These are phyloP conservation scores for Drosophila insularis DNA, from an alignment of 1,140 invertebrate species.

Conservation along the genomic window DNA sequence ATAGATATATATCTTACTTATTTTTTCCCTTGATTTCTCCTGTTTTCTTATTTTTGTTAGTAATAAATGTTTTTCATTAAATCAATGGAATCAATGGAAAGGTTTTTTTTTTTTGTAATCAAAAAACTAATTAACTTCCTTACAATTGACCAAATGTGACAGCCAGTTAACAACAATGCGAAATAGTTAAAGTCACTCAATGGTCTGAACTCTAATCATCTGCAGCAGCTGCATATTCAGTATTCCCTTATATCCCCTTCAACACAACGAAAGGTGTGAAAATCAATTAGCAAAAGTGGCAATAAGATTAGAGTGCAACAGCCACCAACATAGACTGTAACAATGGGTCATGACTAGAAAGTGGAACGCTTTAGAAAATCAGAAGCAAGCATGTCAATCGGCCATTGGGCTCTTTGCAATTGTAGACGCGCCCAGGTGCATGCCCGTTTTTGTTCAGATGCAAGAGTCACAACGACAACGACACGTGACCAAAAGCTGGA, in stretches of 20 bases:
- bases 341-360: neutral
- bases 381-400: neutral
- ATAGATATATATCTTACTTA: neutral
- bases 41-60: neutral
- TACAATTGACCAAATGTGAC: slow-evolving; percentile 44
- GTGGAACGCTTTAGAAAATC: slow-evolving; percentile 4
- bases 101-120: neutral
- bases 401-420: neutral
- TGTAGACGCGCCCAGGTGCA: slow-evolving; percentile 6
- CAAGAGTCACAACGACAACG: slow-evolving; percentile 16
- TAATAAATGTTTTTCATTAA: too few species aligned
- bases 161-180: slow-evolving; percentile 15
- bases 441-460: neutral
- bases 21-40: neutral
- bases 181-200: slow-evolving; percentile 4
- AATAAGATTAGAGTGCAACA: slow-evolving; percentile 13
- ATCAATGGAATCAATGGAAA: slow-evolving; percentile 16
- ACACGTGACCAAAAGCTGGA: slow-evolving; percentile 3
- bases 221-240: slow-evolving; percentile 15
- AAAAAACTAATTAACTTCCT: slow-evolving; percentile 45
- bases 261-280: slow-evolving; percentile 56
- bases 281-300: slow-evolving; percentile 64
- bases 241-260: too few species aligned
- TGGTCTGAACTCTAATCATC: slow-evolving; percentile 32
- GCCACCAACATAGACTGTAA: slow-evolving; percentile 1